Evolutionary conservation across 2,797 vertebrate genomes (phyloP), one percentile per base, ranked within the genome.

Genomic region (Labeo calbasu): DNA sequence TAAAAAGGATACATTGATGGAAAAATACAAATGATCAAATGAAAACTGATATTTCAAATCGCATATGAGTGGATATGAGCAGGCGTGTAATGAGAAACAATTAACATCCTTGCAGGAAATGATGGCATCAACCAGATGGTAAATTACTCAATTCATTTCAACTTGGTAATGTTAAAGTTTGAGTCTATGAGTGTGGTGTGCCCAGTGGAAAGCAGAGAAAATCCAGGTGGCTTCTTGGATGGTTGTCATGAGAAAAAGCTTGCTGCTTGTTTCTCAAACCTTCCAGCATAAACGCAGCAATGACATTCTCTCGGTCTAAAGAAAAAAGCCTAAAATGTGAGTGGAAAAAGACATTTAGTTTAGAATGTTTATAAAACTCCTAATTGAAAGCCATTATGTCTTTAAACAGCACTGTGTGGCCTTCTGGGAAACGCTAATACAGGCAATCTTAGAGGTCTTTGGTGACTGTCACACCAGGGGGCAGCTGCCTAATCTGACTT

Each of bases 341-440:
- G 73, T 70, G 59, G 53, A 77, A 48, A 77, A 84, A 86, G 70
- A 85, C 82, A 87, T 87, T 89, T 81, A 68, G 76, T 88, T 79
- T 32, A 53, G 76, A 65, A 84, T 86, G 84, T 82, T 89, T 85
- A 69, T 82, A 76, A 75, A 87, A 85, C 82, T 86, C 82, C 79
- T 93, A 90, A 92, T 91, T 89, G 88, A 92, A 92, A 91, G 82
- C 65, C 88, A 88, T 92, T 90, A 90, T 77, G 87, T 84, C 86
- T 83, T 86, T 85, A 88, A 40, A 87, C 81, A 36, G 21, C 51
- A 66, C 72, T 48, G 84, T 84, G 79, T 85, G 57, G 82, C 36
- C 86, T 89, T 88, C 66, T 82, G 88, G 85, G 90, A 91, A 63
- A 85, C 79, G 8, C 76, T 55, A 36, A 85, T 84, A 61, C 69